These are phyloP conservation scores for Stichopus horrens DNA, from an alignment of 53 echinoderm and acorn worm species.

Conservation along the genomic window DNA sequence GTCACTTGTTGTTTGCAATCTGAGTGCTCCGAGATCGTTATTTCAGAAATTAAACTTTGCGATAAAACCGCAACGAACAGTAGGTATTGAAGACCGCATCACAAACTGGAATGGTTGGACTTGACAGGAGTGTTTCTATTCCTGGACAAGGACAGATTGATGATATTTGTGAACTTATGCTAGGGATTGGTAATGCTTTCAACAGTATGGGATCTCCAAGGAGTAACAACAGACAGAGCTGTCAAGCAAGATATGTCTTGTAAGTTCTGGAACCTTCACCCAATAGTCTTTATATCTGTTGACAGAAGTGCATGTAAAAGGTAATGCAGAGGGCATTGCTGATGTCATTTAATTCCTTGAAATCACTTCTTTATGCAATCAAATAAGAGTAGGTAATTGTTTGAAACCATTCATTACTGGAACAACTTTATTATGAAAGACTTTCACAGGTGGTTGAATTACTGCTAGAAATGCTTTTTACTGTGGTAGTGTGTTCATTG, in stretches of 20 bases:
- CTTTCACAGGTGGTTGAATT: too few species aligned
- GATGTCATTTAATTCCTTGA: too few species aligned
- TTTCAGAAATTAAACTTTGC: conserved; percentile 34
- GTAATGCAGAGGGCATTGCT: too few species aligned
- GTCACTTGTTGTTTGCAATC: conserved; percentile 46
- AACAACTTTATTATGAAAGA: too few species aligned
- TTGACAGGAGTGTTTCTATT: conserved; percentile 12
- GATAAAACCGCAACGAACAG: background rate
- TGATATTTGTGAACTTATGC: conserved; percentile 3
- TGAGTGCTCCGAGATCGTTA: conserved; percentile 36
- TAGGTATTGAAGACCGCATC: background rate
- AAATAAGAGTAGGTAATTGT: too few species aligned
- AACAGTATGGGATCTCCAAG: background rate
- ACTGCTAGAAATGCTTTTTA: too few species aligned
- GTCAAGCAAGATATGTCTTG: background rate
- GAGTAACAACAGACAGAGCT: background rate
- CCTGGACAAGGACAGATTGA: conserved; percentile 1
- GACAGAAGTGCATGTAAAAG: too few species aligned
- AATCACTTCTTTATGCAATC: too few species aligned
- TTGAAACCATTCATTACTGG: too few species aligned
- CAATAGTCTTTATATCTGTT: background rate
- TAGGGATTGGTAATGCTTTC: conserved; percentile 1
- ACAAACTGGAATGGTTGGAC: background rate
- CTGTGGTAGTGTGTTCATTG: too few species aligned
- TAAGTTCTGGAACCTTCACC: background rate